These are phyloP conservation scores for Saimiri boliviensis DNA, from an alignment of 2,113 vertebrate genomes.

Conservation along the genomic window DNA sequence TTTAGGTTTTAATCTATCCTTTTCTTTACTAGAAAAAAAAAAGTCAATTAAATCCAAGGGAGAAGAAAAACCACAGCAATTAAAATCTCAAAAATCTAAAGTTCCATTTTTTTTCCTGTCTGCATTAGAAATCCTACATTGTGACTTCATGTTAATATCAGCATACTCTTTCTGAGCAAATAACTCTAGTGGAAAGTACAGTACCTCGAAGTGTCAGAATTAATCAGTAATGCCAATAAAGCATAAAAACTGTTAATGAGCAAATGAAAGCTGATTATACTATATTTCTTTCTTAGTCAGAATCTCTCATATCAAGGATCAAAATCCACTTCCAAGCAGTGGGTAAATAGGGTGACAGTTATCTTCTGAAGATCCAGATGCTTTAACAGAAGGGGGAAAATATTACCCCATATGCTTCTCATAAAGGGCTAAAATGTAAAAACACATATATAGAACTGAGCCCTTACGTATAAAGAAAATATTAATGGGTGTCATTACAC, in stretches of 20 bases:
- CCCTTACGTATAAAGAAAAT: neutral
- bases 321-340: slow-evolving; percentile 25
- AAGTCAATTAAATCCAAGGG: neutral
- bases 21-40: slow-evolving; percentile 89
- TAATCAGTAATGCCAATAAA: neutral
- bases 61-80: neutral
- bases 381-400: neutral
- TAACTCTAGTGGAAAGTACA: neutral
- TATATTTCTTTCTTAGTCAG: slow-evolving; percentile 9
- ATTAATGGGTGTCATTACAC: neutral
- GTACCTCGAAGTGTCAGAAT: neutral
- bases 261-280: slow-evolving; percentile 22
- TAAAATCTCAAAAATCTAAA: slow-evolving; percentile 15
- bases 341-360: neutral
- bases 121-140: slow-evolving; percentile 19
- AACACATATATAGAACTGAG: slow-evolving; percentile 6
- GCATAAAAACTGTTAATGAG: neutral
- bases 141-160: slow-evolving; percentile 1
- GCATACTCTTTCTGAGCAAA: neutral
- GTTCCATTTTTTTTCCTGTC: neutral
- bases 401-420: neutral
- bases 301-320: slow-evolving; percentile 2
- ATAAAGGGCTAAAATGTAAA: neutral
- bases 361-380: slow-evolving; percentile 20
- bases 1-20: slow-evolving; percentile 89